These are phyloP conservation scores for Furcifer pardalis DNA, from an alignment of 2,797 vertebrate genomes.

Conservation along the genomic window DNA sequence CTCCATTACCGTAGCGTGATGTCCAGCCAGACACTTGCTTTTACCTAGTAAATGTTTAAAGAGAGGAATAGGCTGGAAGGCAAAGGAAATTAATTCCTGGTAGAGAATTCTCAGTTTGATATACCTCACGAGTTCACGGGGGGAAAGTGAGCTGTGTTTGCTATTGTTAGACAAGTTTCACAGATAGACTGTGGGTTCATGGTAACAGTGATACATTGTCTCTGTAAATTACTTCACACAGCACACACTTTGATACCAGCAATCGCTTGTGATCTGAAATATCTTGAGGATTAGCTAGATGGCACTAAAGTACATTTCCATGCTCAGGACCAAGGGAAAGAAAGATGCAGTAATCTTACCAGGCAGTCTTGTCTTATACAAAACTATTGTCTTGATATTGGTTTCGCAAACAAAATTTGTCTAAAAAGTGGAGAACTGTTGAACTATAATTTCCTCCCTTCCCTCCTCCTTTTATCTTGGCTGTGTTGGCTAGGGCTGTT, in stretches of 20 bases:
- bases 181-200: neutral
- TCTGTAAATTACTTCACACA: neutral
- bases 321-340: neutral
- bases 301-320: rapidly evolving
- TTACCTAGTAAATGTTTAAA: conserved; percentile 57
- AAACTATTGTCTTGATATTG: neutral
- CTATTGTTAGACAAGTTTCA: neutral
- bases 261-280: neutral
- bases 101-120: conserved; percentile 26
- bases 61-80: conserved; percentile 15
- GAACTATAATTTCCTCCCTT: neutral
- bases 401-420: neutral
- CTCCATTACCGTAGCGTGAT: no score
- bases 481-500: no score
- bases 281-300: neutral
- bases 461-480: neutral
- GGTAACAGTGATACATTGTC: neutral
- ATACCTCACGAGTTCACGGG: no score
- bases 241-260: neutral
- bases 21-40: no score
- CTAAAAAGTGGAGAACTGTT: neutral
- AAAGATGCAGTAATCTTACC: neutral
- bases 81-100: conserved; percentile 61
- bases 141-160: neutral
- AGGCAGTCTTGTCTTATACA: neutral